A percentile compares a stretch with the other conserved stretches of the same genome.
phyloP scores from a whole-genome alignment of 2,113 vertebrate genomes.

The Capreolus pygargus region DNA sequence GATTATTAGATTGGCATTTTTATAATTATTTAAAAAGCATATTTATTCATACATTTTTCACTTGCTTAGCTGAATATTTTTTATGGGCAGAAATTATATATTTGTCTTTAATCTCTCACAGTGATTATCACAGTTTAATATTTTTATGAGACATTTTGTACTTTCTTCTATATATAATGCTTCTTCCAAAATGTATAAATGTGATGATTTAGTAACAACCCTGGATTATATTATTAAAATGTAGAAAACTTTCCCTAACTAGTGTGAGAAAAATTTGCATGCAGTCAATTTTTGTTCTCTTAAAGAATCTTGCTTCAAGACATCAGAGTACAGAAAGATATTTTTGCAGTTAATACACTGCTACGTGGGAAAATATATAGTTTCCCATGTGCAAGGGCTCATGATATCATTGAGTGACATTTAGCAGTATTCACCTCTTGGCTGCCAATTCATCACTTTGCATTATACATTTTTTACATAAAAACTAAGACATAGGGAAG shows the following conservation, averaged over 20 bases:
- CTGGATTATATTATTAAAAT: background rate
- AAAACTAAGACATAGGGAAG: slow-evolving; percentile 53
- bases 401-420: slow-evolving; percentile 70
- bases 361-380: slow-evolving; percentile 51
- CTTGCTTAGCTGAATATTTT: background rate
- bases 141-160: background rate
- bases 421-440: slow-evolving; percentile 74
- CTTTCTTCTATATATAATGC: background rate
- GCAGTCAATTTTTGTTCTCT: background rate
- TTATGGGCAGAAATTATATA: background rate
- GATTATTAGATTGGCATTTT: background rate
- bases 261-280: background rate
- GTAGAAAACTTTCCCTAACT: background rate
- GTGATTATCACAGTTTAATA: background rate
- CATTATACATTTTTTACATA: slow-evolving; percentile 74
- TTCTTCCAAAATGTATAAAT: background rate
- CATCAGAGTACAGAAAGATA: background rate
- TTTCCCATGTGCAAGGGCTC: slow-evolving; percentile 43
- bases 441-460: slow-evolving; percentile 72
- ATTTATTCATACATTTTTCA: background rate
- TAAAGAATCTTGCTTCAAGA: slow-evolving; percentile 9
- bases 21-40: background rate
- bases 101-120: background rate
- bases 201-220: background rate
- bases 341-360: slow-evolving; percentile 40